Base-by-base conservation (phyloP, 2,113 vertebrate genomes). In the Monopterus albus region DNA sequence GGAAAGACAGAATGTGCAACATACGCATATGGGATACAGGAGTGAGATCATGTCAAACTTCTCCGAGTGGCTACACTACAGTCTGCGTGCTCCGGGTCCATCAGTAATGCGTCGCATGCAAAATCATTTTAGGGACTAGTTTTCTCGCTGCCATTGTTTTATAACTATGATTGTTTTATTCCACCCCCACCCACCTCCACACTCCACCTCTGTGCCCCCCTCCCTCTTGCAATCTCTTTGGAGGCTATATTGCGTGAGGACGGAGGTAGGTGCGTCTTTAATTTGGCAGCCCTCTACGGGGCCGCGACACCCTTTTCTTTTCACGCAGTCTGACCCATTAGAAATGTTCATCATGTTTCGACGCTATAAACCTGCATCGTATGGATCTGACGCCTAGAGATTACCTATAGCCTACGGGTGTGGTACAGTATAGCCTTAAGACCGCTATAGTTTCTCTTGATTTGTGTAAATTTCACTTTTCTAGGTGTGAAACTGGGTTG, bases 11-110 rank as follows among this genome's bases (percentile, higher is more conserved):
- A 72, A 86, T 90, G 84, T 83, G 87, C 84, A 87, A 87, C 72
- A 75, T 85, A 87, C 85, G 92, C 87, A 92, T 86, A 82, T 57
- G 85, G 84, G 82, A 81, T 70, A 35, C 14, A 50, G 43, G 78
- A 79, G 90, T 83, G 56, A 51, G 69, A 86, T 59, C 71, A 51
- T 79, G 72, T 71, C 69, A 90, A 94, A 94, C 86, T 94, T 93
- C 87, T 81, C 62, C 35, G 81, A 69, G 62, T 56, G 63, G 60
- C 11, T 21, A 31, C 66, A 45, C 11, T 17, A 65, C 39, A 11
- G 17, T 10, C 21, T 20, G 21, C 12, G 5, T 38, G 45, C 38
- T 33, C n/a, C 50, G 5, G 5, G 17, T 28, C 18, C 25, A 15
- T 4, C 13, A 21, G 46, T 43, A 57, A 78, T 74, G 65, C 78